Evolutionary conservation across 2,113 vertebrate species (phyloP).

Genomic region (Petroica traversi): DNA sequence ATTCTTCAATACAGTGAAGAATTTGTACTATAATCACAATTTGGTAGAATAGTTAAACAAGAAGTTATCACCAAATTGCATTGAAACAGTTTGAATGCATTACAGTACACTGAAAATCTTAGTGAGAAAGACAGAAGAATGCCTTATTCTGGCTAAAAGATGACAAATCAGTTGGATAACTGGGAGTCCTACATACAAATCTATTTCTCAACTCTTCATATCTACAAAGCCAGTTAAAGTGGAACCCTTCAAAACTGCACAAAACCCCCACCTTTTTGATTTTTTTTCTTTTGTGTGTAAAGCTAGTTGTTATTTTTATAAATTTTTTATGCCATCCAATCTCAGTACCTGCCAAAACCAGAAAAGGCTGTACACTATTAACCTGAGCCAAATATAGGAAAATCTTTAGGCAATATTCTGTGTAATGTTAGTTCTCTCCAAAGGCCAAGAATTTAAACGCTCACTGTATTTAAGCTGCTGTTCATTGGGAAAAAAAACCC

Average conservation of each 20-base stretch:
- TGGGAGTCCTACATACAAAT: neutral
- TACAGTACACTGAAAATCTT: neutral
- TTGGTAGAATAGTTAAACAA: neutral
- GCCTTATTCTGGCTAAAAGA: neutral
- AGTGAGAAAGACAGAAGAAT: neutral
- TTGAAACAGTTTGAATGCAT: neutral
- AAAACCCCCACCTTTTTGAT: accelerated
- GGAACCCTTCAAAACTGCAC: neutral
- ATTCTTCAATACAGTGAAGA: neutral
- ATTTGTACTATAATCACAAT: neutral
- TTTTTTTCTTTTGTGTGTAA: neutral
- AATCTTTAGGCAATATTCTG: neutral
- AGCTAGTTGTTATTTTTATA: neutral
- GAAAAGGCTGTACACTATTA: neutral
- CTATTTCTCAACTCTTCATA: neutral
- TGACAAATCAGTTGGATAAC: neutral
- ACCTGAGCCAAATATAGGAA: neutral
- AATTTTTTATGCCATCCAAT: neutral
- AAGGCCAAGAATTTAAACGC: neutral
- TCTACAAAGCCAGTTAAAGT: neutral
- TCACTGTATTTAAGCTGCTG: neutral
- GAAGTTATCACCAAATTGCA: neutral
- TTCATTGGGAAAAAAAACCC: neutral
- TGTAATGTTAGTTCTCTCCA: neutral
- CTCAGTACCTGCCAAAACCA: neutral